Evolutionary conservation across 2,113 vertebrate genomes (phyloP), one percentile per base, ranked within the genome.

Genomic region (Tetrao urogallus): DNA sequence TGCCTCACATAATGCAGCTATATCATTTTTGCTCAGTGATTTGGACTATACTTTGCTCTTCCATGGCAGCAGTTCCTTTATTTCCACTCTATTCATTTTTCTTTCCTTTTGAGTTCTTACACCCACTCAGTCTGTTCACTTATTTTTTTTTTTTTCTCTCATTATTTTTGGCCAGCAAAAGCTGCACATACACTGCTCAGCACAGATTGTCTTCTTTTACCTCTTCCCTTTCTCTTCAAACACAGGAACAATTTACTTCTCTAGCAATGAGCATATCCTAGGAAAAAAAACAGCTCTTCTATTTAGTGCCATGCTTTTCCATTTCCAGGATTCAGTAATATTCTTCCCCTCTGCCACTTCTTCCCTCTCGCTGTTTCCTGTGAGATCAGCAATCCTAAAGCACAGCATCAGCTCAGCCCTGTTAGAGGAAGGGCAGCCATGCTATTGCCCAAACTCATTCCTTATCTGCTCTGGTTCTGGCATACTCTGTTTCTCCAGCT

Each of bases 131-230:
- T 70, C 82, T 87, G 92, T 77, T 76, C 58, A 9, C 30, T 95
- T 43, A 10, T 50, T 78, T 81, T 84, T 88, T 65, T 56, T 86
- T 88, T 86, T 88, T 61, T 71, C 36, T 89, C 50, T 67, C 38
- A 2, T 17, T 43, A 36, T 60, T 93, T 90, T 85, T 76, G 58
- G 20, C 17, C 75, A 52, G 21, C 0, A 0, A 17, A 72, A 71
- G n/a, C 69, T 34, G 61, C 8, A 2, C 60, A 12, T 9, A 7
- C 10, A 21, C 32, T 0, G 0, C 65, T 79, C 22, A 11, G 2
- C 52, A 8, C 38, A 15, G 34, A 43, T 90, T 48, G 74, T 47
- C 42, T 61, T 71, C 34, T 27, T 22, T 81, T 36, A 13, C n/a
- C 36, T 66, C 45, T 10, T 48, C 38, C 45, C 18, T 81, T 74